Conservation (phyloP, 2,797 vertebrate species). For the Rhodeus uyekii region DNA sequence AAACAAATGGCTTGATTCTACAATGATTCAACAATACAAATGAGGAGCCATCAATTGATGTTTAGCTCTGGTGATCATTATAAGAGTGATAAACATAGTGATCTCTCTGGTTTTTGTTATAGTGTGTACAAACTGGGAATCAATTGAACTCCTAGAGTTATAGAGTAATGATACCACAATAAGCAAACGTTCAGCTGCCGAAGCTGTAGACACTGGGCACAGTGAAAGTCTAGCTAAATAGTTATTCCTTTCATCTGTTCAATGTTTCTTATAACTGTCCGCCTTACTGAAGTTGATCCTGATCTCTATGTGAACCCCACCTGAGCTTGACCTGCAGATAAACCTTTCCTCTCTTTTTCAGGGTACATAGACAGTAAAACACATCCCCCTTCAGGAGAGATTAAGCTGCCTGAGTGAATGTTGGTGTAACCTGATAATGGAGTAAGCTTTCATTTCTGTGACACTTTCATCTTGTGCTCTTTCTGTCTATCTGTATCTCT, state of each 20-base stretch:
- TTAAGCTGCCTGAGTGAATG: constrained; percentile 45
- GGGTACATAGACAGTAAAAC: constrained; percentile 32
- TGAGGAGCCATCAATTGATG: background rate
- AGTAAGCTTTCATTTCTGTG: constrained; percentile 45
- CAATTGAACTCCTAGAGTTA: background rate
- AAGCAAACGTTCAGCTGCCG: background rate
- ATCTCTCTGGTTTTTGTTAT: background rate
- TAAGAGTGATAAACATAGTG: background rate
- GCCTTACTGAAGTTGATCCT: background rate
- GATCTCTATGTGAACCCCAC: constrained; percentile 50
- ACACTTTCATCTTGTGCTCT: constrained; percentile 32
- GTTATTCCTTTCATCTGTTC: background rate
- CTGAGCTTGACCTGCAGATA: constrained; percentile 32
- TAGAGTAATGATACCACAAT: background rate
- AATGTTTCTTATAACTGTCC: background rate
- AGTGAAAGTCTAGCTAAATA: background rate
- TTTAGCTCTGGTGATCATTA: background rate
- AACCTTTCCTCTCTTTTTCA: constrained; percentile 34
- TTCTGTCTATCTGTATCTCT: constrained; percentile 24
- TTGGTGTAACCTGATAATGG: constrained; percentile 52
- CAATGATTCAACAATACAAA: background rate
- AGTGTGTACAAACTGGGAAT: background rate
- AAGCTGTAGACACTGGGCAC: too few relatives aligned
- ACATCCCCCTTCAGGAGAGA: constrained; percentile 45
- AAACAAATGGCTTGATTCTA: background rate